Evolutionary conservation across 2,113 vertebrate species (phyloP).

Genomic region (Gavialis gangeticus): DNA sequence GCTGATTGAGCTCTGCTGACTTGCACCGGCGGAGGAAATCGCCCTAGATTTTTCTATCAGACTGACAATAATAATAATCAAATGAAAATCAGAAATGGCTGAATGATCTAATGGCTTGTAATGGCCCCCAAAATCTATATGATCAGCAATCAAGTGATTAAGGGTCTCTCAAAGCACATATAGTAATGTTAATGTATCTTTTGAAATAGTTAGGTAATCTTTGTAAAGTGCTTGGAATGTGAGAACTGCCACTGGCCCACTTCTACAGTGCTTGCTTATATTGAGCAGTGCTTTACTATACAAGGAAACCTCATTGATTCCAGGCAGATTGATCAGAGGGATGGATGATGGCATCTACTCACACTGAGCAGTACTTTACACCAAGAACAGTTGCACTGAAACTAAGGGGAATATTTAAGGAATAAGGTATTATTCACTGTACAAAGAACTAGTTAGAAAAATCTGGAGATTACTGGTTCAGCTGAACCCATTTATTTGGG

Average conservation of each 20-base stretch:
- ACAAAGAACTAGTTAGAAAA: neutral
- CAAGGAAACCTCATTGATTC: neutral
- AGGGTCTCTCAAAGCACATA: neutral
- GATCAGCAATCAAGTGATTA: neutral
- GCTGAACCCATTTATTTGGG: accelerated
- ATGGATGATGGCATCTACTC: neutral
- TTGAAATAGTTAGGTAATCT: neutral
- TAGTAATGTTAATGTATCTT: neutral
- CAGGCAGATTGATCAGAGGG: neutral
- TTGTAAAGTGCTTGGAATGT: neutral
- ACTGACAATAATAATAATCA: neutral
- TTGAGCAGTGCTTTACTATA: neutral
- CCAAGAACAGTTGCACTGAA: neutral
- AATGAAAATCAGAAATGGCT: neutral
- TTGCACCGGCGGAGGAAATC: neutral
- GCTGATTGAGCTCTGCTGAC: neutral
- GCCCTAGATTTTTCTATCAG: neutral
- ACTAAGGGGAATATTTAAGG: neutral
- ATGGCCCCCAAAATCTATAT: neutral
- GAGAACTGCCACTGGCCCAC: neutral
- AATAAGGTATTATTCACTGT: neutral
- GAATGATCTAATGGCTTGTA: neutral
- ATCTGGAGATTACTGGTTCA: neutral
- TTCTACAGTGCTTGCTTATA: neutral
- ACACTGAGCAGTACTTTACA: neutral